Percentiles rank a stretch among this genome's conserved stretches.
These are phyloP conservation scores for Gobiocypris rarus DNA, from an alignment of 2,113 vertebrate species.

Conservation along the genomic window DNA sequence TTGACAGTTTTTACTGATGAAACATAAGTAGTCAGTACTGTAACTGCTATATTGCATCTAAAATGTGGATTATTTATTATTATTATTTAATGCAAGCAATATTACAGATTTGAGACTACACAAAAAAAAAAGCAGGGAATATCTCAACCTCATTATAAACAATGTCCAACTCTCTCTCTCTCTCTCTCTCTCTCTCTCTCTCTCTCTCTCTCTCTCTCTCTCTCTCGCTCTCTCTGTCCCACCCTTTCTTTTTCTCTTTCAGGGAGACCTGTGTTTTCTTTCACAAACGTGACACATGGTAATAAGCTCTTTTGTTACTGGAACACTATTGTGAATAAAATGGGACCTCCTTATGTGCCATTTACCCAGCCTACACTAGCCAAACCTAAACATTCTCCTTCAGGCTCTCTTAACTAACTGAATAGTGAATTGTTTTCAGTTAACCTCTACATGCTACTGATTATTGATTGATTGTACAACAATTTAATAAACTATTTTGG, in stretches of 20 bases:
- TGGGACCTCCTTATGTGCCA: background rate
- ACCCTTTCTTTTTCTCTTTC: slow-evolving; percentile 36
- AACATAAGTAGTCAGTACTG: background rate
- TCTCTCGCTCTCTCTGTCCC: slow-evolving; percentile 19
- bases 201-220: slow-evolving; percentile 26
- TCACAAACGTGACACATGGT: slow-evolving; percentile 62
- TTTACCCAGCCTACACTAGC: background rate
- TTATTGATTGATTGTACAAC: background rate
- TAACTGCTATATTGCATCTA: background rate
- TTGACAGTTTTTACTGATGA: background rate
- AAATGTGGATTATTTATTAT: no score
- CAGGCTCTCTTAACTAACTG: background rate
- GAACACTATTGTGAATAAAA: slow-evolving; percentile 1
- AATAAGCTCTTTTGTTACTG: slow-evolving; percentile 58
- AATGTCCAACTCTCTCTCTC: slow-evolving; percentile 1
- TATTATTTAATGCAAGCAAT: background rate
- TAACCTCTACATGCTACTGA: background rate
- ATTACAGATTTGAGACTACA: background rate
- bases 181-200: background rate
- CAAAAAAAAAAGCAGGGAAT: background rate
- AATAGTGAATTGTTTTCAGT: background rate
- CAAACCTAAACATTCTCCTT: slow-evolving; percentile 8
- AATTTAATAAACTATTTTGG: background rate
- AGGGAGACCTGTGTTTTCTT: slow-evolving; percentile 50
- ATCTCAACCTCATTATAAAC: background rate